Base-by-base conservation (phyloP, 2,888 invertebrate genomes). In the Eulithis prunata region DNA sequence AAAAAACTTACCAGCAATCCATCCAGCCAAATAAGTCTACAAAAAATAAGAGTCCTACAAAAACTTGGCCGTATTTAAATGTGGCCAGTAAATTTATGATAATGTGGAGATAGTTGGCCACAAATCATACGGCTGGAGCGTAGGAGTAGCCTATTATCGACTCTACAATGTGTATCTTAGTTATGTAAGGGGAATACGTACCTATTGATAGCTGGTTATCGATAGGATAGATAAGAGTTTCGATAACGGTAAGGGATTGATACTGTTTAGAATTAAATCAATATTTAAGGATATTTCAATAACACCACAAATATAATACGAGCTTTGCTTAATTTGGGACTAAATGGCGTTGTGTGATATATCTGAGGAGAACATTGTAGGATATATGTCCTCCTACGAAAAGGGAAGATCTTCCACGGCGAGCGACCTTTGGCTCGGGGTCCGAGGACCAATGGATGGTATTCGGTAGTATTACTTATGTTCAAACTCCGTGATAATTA, bases 61-160 rank as follows among this genome's bases (percentile, higher is more conserved):
- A 78, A 66, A 72, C 81, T 79, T 81, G 77, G 75, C 75, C 78
- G 75, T 73, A 77, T 76, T 80, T 75, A 79, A 71, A 78, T 78
- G 75, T 70, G 74, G 78, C 78, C 79, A 74, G 81, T 84, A 83
- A 83, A 83, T 84, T 84, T 85, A 85, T 85, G 84, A 77, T 85
- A 84, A 84, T 85, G 76, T 73, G 61, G 72, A 71, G 76, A 78
- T 76, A 72, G 75, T 72, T 73, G 73, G 56, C 56, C 70, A 76
- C 76, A 78, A 79, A 79, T 78, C 78, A 79, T 74, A 74, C 73
- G 46, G 62, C 14, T 53, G 72, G 47, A 68, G 78, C 78, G 83
- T 83, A 73, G 83, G 83, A 76, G 79, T 73, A 71, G 58, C 66
- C 72, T 77, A 81, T 83, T 80, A 81, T 81, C 63, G 66, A 21